Evolutionary conservation across 1,140 invertebrate genomes (phyloP).

Genomic region (Hermatobates lingyangjiaoensis): DNA sequence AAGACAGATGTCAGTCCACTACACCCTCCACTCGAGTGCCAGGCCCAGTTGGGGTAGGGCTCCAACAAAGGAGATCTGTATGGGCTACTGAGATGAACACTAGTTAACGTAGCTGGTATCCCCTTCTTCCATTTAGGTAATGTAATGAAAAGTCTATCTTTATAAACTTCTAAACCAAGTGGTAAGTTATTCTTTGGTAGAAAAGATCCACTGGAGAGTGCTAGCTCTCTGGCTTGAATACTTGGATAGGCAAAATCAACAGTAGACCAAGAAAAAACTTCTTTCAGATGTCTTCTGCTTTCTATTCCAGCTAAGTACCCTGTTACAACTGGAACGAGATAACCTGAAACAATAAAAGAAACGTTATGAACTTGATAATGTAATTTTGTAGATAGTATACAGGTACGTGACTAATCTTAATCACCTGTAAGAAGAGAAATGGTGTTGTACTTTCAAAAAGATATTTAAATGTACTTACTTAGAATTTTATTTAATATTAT

Average conservation of each 20-base stretch:
- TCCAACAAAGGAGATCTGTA: conserved; percentile 38
- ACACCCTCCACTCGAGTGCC: conserved; percentile 38
- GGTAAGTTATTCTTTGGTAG: conserved; percentile 51
- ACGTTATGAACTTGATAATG: too few relatives aligned
- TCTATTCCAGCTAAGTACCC: too few relatives aligned
- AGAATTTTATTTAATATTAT: too few relatives aligned
- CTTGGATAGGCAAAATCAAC: conserved; percentile 18
- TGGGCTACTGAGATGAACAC: conserved; percentile 10
- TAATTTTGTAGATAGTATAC: too few relatives aligned
- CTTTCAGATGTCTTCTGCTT: too few relatives aligned
- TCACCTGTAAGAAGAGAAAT: too few relatives aligned
- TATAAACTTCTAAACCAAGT: conserved; percentile 45
- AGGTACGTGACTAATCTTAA: too few relatives aligned
- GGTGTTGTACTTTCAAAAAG: too few relatives aligned
- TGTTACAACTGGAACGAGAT: too few relatives aligned
- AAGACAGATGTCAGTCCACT: conserved; percentile 53
- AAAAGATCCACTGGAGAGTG: conserved; percentile 31
- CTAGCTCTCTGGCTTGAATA: conserved; percentile 7
- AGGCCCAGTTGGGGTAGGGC: conserved; percentile 55
- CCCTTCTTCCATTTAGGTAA: conserved; percentile 50
- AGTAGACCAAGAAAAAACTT: conserved; percentile 15
- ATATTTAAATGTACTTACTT: too few relatives aligned
- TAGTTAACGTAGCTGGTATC: conserved; percentile 44
- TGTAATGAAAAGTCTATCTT: conserved; percentile 43
- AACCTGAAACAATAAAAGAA: too few relatives aligned